phyloP scores from a whole-genome alignment of 2,888 invertebrate genomes.

The Neuroscelio doddi region DNA sequence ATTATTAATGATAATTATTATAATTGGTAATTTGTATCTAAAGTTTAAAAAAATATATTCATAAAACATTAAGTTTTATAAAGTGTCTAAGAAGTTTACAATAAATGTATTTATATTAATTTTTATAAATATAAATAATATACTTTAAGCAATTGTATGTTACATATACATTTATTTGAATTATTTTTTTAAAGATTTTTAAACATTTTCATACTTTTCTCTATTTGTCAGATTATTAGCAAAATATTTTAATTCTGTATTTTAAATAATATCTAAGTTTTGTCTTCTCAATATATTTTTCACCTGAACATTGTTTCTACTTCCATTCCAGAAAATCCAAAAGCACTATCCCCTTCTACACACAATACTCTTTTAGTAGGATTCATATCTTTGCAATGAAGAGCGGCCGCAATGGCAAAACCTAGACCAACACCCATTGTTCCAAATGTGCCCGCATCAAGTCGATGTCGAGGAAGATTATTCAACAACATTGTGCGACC shows the following conservation, averaged over 20 bases:
- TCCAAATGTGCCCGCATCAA: constrained; percentile 97
- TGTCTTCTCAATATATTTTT: constrained; percentile 1
- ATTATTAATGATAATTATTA: constrained; percentile 94
- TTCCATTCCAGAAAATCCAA: constrained; percentile 99
- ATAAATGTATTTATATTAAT: too few species aligned
- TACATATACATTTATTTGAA: neutral
- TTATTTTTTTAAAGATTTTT: neutral
- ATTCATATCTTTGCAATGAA: constrained; percentile 88
- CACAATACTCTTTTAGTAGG: constrained; percentile 91
- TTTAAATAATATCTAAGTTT: too few species aligned
- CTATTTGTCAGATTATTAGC: too few species aligned
- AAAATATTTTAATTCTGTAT: too few species aligned
- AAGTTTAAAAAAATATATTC: too few species aligned
- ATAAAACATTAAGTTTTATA: too few species aligned
- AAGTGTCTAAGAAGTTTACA: too few species aligned
- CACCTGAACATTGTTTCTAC: constrained; percentile 92
- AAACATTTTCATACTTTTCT: too few species aligned
- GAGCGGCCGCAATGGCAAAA: constrained; percentile 92
- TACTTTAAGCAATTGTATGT: constrained; percentile 3
- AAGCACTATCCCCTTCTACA: constrained; percentile 97
- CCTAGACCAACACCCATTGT: constrained; percentile 97
- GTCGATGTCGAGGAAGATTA: constrained; percentile 85
- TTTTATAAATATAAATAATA: constrained; percentile 15
- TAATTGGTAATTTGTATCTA: constrained; percentile 92
- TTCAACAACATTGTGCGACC: constrained; percentile 92